A percentile compares a stretch with the other conserved stretches of the same genome.
Evolutionary conservation across 23 tunicate species (phyloP).

Genomic region (Clavelina lepadiformis): DNA sequence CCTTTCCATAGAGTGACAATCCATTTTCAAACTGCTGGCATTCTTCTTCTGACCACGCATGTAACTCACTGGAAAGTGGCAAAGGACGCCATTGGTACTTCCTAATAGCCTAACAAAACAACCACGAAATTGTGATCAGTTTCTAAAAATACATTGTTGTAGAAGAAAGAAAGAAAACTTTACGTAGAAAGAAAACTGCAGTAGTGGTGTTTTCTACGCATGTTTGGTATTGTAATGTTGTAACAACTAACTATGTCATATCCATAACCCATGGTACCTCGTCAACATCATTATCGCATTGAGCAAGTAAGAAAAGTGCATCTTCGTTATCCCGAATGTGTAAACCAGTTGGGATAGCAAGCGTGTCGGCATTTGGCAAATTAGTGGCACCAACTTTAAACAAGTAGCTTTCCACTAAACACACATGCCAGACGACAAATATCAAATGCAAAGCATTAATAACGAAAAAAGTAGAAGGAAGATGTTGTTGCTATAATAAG

Average conservation of each 20-base stretch:
- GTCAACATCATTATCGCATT: constrained; percentile 36
- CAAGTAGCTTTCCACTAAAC: constrained; percentile 5
- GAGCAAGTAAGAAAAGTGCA: constrained; percentile 49
- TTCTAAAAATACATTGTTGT: background rate
- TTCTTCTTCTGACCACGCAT: constrained; percentile 75
- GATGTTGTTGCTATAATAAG: background rate
- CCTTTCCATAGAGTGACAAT: constrained; percentile 61
- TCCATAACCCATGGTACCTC: constrained; percentile 9
- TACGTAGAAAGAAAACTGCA: background rate
- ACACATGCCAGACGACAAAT: background rate
- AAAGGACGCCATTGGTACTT: constrained; percentile 39
- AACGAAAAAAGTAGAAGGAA: background rate
- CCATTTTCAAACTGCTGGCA: constrained; percentile 76
- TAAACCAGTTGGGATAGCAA: constrained; percentile 26
- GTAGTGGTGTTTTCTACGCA: background rate
- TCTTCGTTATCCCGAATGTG: constrained; percentile 85
- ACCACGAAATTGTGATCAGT: background rate
- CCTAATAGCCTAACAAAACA: constrained; percentile 22
- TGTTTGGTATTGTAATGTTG: background rate
- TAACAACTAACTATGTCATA: background rate
- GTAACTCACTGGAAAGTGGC: constrained; percentile 38
- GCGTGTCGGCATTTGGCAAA: background rate
- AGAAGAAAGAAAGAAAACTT: constrained; percentile 1
- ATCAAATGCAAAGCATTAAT: background rate
- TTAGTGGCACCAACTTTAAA: background rate